phyloP scores from a whole-genome alignment of 1,140 invertebrate genomes.

The Dreissena rostriformis region DNA sequence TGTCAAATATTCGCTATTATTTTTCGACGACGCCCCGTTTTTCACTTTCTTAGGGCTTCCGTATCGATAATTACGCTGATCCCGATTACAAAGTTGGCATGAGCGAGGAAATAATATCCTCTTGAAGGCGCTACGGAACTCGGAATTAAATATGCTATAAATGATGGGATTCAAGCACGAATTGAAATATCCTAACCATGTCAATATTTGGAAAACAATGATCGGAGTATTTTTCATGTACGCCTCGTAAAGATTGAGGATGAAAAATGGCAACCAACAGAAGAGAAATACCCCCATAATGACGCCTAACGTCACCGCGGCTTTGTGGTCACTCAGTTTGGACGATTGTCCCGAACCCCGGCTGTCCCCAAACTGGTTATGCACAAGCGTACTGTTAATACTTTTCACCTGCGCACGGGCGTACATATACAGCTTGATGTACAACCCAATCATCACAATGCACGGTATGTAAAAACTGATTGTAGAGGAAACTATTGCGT shows the following conservation, averaged over 20 bases:
- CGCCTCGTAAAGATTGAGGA: constrained; percentile 94
- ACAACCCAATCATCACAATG: constrained; percentile 95
- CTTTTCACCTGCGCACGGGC: constrained; percentile 98
- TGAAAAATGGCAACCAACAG: constrained; percentile 98
- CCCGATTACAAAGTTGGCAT: constrained; percentile 64
- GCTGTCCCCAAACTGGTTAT: constrained; percentile 68
- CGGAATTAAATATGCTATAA: constrained; percentile 82
- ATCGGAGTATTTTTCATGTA: constrained; percentile 83
- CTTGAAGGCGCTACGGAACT: constrained; percentile 83
- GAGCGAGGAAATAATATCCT: constrained; percentile 88
- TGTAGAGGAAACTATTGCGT: constrained; percentile 98
- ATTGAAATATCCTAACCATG: constrained; percentile 99
- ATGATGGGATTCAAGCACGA: constrained; percentile 90
- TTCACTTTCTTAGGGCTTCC: constrained; percentile 47
- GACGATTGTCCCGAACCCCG: constrained; percentile 51
- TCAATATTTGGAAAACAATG: constrained; percentile 95
- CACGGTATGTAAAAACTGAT: constrained; percentile 98
- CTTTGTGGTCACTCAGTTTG: constrained; percentile 90
- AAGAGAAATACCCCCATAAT: constrained; percentile 96
- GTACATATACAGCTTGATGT: constrained; percentile 94
- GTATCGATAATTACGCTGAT: constrained; percentile 22
- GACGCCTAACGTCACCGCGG: constrained; percentile 94
- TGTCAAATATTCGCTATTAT: constrained; percentile 1
- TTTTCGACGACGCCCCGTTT: constrained; percentile 30
- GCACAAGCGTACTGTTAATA: constrained; percentile 86